Evolutionary conservation across 2,113 vertebrate species (phyloP).

Genomic region (Aegithalos caudatus): DNA sequence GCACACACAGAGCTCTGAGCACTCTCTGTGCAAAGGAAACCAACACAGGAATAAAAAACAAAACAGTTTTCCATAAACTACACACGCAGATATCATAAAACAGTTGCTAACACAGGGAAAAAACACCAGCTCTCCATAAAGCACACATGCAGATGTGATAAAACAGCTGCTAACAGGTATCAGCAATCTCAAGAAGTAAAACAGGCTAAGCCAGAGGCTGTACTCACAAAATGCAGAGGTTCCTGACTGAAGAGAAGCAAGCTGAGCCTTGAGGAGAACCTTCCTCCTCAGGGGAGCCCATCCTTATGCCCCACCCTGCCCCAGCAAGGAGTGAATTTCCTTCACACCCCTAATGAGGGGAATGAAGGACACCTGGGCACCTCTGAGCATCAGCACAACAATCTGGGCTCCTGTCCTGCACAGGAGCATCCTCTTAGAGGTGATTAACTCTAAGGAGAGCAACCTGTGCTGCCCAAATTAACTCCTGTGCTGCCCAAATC

Average conservation of each 20-base stretch:
- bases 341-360: background rate
- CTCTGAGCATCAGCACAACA: background rate
- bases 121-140: background rate
- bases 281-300: fast-evolving
- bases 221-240: fast-evolving
- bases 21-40: background rate
- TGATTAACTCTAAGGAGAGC: background rate
- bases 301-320: fast-evolving
- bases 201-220: background rate
- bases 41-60: background rate
- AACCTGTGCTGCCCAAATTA: background rate
- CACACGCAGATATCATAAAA: fast-evolving
- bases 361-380: background rate
- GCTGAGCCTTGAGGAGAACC: fast-evolving
- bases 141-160: background rate
- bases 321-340: too few species aligned
- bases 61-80: background rate
- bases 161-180: background rate
- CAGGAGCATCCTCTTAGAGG: background rate
- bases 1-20: background rate
- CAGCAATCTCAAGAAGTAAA: background rate
- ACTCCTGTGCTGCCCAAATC: too few species aligned
- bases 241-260: fast-evolving
- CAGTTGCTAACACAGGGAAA: too few species aligned
- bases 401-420: fast-evolving